phyloP scores from a whole-genome alignment of 2,888 invertebrate genomes.

The Brachyptera risi region DNA sequence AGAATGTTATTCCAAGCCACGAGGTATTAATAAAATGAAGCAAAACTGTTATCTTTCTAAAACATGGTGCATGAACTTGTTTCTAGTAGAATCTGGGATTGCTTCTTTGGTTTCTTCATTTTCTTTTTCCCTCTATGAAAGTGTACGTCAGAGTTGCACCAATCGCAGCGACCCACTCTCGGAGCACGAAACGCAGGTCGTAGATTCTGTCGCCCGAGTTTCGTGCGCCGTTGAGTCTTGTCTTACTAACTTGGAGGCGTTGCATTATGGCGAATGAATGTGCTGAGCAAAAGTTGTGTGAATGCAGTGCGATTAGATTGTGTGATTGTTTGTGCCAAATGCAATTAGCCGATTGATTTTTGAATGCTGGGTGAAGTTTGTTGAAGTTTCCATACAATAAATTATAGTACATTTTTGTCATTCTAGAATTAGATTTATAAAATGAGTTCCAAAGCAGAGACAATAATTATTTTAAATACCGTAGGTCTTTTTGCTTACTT shows the following conservation, averaged over 20 bases:
- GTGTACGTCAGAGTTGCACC: slow-evolving; percentile 5
- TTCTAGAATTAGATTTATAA: too few species aligned
- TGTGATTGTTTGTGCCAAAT: background rate
- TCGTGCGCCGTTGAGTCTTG: background rate
- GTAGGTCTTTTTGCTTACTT: too few species aligned
- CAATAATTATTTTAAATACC: too few species aligned
- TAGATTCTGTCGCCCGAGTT: background rate
- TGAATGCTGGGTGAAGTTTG: too few species aligned
- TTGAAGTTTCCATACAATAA: too few species aligned
- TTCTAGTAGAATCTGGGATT: background rate
- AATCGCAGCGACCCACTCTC: background rate
- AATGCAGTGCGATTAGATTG: background rate
- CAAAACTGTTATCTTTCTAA: background rate
- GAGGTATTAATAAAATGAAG: background rate
- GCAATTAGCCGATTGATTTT: background rate
- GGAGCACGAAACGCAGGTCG: background rate
- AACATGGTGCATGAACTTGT: background rate
- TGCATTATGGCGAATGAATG: background rate
- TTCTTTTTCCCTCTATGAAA: background rate
- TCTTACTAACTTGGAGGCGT: background rate
- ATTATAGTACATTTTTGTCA: too few species aligned
- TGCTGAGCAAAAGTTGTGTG: background rate
- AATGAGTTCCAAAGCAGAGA: too few species aligned
- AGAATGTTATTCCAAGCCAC: slow-evolving; percentile 7
- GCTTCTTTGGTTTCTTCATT: slow-evolving; percentile 2